Conservation (phyloP, 1,140 invertebrate genomes). For the Lasaia peninsularis region DNA sequence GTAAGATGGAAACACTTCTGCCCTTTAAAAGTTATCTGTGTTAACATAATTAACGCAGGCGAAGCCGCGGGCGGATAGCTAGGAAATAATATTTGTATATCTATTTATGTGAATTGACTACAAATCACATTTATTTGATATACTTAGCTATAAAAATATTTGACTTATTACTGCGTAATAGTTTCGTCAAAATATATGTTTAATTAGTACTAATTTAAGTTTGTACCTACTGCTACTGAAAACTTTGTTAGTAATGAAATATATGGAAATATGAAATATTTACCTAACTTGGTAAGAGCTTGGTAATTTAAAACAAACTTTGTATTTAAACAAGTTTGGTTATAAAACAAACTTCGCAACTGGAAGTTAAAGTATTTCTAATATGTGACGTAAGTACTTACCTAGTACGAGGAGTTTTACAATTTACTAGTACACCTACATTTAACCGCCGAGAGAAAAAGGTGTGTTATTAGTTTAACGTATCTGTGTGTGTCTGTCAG, state of each 20-base stretch:
- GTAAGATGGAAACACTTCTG: too few relatives aligned
- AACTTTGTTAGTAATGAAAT: constrained; percentile 7
- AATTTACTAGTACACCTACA: too few relatives aligned
- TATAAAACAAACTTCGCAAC: not conserved
- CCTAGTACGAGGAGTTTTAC: too few relatives aligned
- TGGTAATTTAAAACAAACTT: constrained; percentile 7
- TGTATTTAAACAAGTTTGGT: not conserved
- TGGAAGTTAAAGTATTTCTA: not conserved
- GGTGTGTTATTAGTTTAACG: too few relatives aligned
- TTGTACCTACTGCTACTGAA: not conserved
- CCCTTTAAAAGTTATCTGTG: too few relatives aligned
- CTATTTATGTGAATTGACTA: too few relatives aligned
- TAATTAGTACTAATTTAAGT: not conserved
- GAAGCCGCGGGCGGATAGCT: too few relatives aligned
- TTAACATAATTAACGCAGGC: too few relatives aligned
- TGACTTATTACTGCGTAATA: not conserved
- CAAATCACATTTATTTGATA: too few relatives aligned
- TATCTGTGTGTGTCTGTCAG: too few relatives aligned
- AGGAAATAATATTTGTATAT: too few relatives aligned
- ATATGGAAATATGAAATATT: not conserved
- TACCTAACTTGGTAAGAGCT: not conserved
- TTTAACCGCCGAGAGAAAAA: too few relatives aligned
- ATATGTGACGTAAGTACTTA: not conserved
- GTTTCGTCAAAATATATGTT: not conserved
- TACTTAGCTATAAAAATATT: not conserved